phyloP scores from a whole-genome alignment of 2,797 vertebrate species.

The Anguilla anguilla region DNA sequence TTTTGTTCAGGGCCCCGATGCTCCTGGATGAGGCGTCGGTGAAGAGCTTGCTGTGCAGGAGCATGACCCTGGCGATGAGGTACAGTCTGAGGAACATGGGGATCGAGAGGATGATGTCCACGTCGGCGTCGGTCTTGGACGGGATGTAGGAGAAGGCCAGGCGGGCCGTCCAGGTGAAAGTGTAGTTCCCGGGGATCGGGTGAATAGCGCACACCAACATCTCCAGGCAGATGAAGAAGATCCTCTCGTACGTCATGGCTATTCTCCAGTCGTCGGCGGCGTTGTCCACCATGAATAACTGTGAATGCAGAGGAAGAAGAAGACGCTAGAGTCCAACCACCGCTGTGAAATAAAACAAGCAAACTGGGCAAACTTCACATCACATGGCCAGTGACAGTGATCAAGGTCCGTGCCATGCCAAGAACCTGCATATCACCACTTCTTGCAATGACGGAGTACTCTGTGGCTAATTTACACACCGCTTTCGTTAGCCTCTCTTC shows the following conservation, averaged over 20 bases:
- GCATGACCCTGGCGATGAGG: constrained; percentile 99
- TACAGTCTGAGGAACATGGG: constrained; percentile 99
- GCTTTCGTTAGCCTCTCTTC: background rate
- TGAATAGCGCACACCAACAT: constrained; percentile 99
- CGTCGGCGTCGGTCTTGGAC: constrained; percentile 95
- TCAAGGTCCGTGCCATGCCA: background rate
- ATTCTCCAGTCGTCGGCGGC: constrained; percentile 99
- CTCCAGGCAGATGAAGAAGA: constrained; percentile 99
- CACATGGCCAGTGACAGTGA: background rate
- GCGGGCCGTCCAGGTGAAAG: constrained; percentile 98
- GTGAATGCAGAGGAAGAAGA: constrained; percentile 50
- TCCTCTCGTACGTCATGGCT: constrained; percentile 99
- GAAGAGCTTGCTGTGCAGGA: constrained; percentile 99
- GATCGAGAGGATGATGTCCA: constrained; percentile 99
- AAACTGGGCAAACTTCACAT: background rate
- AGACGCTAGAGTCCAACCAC: background rate
- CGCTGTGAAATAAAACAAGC: background rate
- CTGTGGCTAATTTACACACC: background rate
- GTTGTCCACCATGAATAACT: constrained; percentile 99
- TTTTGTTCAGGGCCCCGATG: constrained; percentile 99
- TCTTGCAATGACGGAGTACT: background rate
- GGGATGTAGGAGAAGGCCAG: constrained; percentile 94
- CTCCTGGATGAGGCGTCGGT: constrained; percentile 98
- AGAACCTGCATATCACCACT: background rate
- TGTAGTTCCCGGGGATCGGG: constrained; percentile 98